Evolutionary conservation across 2,888 invertebrate genomes (phyloP).

Genomic region (Spialia ferax): DNA sequence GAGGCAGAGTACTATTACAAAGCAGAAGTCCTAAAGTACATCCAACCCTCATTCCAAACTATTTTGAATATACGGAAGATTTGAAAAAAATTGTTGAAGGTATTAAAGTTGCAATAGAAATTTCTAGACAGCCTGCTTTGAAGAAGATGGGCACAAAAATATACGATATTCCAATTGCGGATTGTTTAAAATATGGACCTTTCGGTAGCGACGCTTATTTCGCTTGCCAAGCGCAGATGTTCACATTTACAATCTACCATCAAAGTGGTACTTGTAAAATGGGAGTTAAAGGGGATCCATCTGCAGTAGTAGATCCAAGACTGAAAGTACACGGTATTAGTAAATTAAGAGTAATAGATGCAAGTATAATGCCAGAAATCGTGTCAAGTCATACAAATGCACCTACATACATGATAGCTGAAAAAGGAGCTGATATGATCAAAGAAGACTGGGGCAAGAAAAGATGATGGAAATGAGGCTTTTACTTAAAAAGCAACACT

Average conservation of each 20-base stretch:
- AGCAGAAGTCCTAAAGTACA: constrained; percentile 90
- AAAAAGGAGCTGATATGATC: constrained; percentile 91
- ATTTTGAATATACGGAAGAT: constrained; percentile 89
- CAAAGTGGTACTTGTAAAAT: constrained; percentile 90
- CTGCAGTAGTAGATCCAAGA: constrained; percentile 88
- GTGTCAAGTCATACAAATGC: constrained; percentile 93
- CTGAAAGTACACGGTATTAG: constrained; percentile 89
- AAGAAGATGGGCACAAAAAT: constrained; percentile 85
- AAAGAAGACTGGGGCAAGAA: constrained; percentile 81
- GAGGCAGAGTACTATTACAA: constrained; percentile 89
- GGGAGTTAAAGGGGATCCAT: constrained; percentile 85
- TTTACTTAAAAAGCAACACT: constrained; percentile 39
- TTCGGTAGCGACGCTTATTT: constrained; percentile 90
- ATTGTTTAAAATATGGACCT: constrained; percentile 82
- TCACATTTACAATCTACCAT: constrained; percentile 91
- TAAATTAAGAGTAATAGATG: constrained; percentile 91
- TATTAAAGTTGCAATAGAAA: constrained; percentile 86
- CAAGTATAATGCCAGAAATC: constrained; percentile 93
- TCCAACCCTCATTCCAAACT: constrained; percentile 93
- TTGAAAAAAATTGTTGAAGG: constrained; percentile 88
- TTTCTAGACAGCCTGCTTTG: constrained; percentile 87
- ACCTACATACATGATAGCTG: constrained; percentile 93
- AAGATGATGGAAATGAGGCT: constrained; percentile 26
- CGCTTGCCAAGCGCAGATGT: constrained; percentile 89
- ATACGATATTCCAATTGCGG: constrained; percentile 87